These are phyloP conservation scores for Anarsia innoxiella DNA, from an alignment of 2,888 invertebrate species.

Conservation along the genomic window DNA sequence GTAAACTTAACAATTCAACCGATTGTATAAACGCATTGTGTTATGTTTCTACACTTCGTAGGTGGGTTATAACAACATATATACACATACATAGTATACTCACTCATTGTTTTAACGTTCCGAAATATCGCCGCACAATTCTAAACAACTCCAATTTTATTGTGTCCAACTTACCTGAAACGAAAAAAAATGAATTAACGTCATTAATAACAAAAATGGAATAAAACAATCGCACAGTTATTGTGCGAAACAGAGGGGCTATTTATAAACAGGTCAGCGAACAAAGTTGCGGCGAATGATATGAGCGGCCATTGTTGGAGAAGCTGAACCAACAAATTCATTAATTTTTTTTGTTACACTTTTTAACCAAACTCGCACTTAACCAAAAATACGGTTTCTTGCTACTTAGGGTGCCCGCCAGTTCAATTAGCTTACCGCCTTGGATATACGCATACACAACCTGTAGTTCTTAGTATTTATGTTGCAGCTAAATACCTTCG, in stretches of 20 bases:
- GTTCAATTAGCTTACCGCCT: no score
- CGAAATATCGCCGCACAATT: slow-evolving; percentile 31
- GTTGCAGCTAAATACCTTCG: slow-evolving; percentile 67
- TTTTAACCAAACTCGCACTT: not conserved
- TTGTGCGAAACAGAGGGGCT: slow-evolving; percentile 32
- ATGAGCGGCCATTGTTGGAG: slow-evolving; percentile 13
- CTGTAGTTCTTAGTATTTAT: no score
- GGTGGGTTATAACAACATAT: slow-evolving; percentile 12
- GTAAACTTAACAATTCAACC: slow-evolving; percentile 25
- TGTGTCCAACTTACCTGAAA: slow-evolving; percentile 61
- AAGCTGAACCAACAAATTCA: slow-evolving; percentile 6
- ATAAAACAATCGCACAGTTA: slow-evolving; percentile 37
- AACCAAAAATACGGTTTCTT: no score
- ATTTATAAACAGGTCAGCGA: slow-evolving; percentile 34
- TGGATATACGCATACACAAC: no score
- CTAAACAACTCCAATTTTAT: slow-evolving; percentile 44
- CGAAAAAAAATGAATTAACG: slow-evolving; percentile 38
- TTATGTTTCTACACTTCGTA: slow-evolving; percentile 12
- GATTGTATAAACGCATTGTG: slow-evolving; percentile 18
- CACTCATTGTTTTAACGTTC: slow-evolving; percentile 34
- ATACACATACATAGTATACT: slow-evolving; percentile 7
- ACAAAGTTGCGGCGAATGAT: slow-evolving; percentile 24
- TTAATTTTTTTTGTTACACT: slow-evolving; percentile 6
- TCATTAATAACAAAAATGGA: slow-evolving; percentile 39
- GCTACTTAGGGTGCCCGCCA: no score